These are phyloP conservation scores for Eulacestoma nigropectus DNA, from an alignment of 2,113 vertebrate genomes.

Conservation along the genomic window DNA sequence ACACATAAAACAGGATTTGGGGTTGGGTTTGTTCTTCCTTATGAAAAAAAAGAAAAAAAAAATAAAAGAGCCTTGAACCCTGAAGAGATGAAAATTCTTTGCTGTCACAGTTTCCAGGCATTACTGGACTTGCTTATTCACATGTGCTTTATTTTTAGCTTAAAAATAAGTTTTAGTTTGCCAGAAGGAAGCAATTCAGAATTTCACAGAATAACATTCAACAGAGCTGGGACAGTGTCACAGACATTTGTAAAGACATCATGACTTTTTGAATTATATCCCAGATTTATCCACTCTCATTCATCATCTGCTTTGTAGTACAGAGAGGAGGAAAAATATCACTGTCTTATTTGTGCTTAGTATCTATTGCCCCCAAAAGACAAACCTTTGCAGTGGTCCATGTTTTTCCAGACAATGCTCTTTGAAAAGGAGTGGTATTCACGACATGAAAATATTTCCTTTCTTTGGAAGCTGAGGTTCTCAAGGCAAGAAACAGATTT, in stretches of 20 bases:
- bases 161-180: constrained; percentile 20
- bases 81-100: constrained; percentile 7
- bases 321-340: neutral
- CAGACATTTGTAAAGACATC: neutral
- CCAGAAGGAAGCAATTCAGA: constrained; percentile 17
- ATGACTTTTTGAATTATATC: neutral
- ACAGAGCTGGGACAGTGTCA: neutral
- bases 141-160: constrained; percentile 13
- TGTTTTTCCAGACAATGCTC: neutral
- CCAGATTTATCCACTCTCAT: neutral
- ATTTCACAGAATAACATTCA: neutral
- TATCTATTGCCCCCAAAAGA: neutral
- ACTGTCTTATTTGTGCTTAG: neutral
- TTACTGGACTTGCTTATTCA: constrained; percentile 31
- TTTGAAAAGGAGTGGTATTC: neutral
- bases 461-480: neutral
- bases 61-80: neutral
- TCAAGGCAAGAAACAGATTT: neutral
- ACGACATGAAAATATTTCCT: neutral
- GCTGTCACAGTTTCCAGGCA: neutral
- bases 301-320: neutral
- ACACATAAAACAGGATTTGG: constrained; percentile 45
- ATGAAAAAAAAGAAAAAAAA: neutral
- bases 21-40: neutral
- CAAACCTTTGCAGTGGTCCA: neutral